Evolutionary conservation across 2,797 vertebrate genomes (phyloP).

Genomic region (Sphenodon punctatus): DNA sequence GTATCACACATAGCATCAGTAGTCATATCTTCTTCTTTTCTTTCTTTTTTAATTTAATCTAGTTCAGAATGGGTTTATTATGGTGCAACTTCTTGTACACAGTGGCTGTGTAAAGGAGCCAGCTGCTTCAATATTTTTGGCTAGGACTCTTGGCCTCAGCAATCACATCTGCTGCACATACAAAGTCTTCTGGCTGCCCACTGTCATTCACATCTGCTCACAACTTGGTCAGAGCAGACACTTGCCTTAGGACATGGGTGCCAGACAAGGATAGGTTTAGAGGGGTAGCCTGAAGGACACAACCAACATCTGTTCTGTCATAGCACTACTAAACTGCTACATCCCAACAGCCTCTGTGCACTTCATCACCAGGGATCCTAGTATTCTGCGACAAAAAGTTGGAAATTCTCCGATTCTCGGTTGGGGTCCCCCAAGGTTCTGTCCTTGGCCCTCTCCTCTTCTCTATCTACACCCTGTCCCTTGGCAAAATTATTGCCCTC

Average conservation of each 20-base stretch:
- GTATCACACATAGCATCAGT: too few species aligned
- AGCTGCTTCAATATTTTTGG: constrained; percentile 28
- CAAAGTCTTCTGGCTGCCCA: not conserved
- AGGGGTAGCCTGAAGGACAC: not conserved
- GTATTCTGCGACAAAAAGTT: too few species aligned
- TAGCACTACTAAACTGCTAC: not conserved
- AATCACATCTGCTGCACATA: not conserved
- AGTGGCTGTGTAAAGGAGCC: not conserved
- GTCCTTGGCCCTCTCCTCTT: too few species aligned
- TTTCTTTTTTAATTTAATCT: too few species aligned
- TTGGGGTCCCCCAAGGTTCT: too few species aligned
- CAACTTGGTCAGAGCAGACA: not conserved
- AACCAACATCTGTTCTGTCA: not conserved
- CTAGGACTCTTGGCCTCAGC: not conserved
- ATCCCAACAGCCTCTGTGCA: not conserved
- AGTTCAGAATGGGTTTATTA: rapidly evolving
- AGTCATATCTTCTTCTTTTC: too few species aligned
- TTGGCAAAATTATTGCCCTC: too few species aligned
- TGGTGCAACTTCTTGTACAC: rapidly evolving
- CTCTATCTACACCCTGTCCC: too few species aligned
- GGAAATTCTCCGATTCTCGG: too few species aligned
- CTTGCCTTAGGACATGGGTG: not conserved
- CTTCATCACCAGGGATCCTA: too few species aligned
- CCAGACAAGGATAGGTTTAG: not conserved
- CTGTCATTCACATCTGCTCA: not conserved